Evolutionary conservation across 1,140 invertebrate genomes (phyloP).

Genomic region (Drosophila elegans): DNA sequence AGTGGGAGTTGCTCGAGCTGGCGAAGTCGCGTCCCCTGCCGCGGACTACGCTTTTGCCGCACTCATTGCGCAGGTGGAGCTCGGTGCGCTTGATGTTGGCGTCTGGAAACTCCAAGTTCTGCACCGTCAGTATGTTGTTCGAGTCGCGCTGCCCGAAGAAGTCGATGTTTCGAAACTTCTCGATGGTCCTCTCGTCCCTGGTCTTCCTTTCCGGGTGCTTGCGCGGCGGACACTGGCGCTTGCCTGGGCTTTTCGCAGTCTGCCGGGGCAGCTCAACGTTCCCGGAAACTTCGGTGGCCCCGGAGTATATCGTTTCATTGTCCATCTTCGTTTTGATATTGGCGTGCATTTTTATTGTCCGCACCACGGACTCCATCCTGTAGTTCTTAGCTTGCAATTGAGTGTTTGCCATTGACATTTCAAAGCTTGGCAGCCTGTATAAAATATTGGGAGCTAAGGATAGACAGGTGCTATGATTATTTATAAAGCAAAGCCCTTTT

Average conservation of each 20-base stretch:
- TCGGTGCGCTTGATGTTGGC: conserved; percentile 58
- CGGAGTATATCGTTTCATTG: neutral
- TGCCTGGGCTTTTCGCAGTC: neutral
- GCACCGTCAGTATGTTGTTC: conserved; percentile 44
- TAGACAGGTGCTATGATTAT: no score
- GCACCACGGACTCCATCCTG: neutral
- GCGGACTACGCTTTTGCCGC: conserved; percentile 41
- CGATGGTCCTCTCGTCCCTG: conserved; percentile 41
- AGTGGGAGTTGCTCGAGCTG: conserved; percentile 58
- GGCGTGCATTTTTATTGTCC: neutral
- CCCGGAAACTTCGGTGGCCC: neutral
- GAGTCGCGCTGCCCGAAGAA: conserved; percentile 56
- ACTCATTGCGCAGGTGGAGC: conserved; percentile 51
- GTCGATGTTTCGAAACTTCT: conserved; percentile 66
- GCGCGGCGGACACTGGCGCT: conserved; percentile 30
- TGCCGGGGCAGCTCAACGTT: neutral
- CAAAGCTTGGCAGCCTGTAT: neutral
- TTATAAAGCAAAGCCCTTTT: neutral
- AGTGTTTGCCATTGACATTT: neutral
- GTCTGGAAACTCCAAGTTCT: conserved; percentile 67
- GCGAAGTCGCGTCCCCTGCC: conserved; percentile 19
- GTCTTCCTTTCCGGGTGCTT: conserved; percentile 33
- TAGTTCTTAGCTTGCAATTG: neutral
- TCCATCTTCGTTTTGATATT: neutral
- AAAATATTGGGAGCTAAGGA: neutral